Base-by-base conservation (phyloP, 1,140 invertebrate genomes). In the Frieseomelitta varia region DNA sequence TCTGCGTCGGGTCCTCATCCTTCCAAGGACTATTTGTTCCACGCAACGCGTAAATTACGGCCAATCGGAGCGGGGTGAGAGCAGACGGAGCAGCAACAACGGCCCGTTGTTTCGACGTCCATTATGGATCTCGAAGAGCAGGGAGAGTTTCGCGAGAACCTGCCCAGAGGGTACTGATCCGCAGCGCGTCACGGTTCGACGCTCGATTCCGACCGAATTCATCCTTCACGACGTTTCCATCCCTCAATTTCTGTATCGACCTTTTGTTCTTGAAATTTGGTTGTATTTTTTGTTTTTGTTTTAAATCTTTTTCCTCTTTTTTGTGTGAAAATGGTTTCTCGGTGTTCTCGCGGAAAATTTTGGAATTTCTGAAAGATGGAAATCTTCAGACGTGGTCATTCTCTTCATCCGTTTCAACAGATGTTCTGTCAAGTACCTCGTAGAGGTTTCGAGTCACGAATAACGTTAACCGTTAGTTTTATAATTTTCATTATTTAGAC, bases 31-130 rank as follows among this genome's bases (percentile, higher is more conserved):
- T 90, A 89, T 90, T 90, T 87, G 85, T 85, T 90, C 88, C 88
- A 90, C 85, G 88, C 88, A 89, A 90, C 76, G 88, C 88, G 88
- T 89, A 90, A 90, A 90, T 90, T 90, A 85, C 85, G 73, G 85
- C 51, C 86, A 68, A 89, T 90, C 88, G 88, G 68, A 68, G 34
- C 53, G 47, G 47, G 68, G 77, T 14, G 63, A 65, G 68, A 71
- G 65, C 39, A 68, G 73, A 67, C 78, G 68, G 24, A 78, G 72
- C 55, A 78, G 76, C 53, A 75, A 69, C 88, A 61, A 71, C 51
- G 79, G 53, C 79, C 71, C 84, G 58, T 80, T 88, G 78, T 74
- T 77, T 71, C 84, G n/a, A 76, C 75, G 81, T 79, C 75, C 81
- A 86, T 79, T 86, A 84, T 78, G 65, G 69, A 85, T 85, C 80